Evolutionary conservation across 2,797 vertebrate species (phyloP), one percentile per base, ranked within the genome.

Genomic region (Diplodus sargus): DNA sequence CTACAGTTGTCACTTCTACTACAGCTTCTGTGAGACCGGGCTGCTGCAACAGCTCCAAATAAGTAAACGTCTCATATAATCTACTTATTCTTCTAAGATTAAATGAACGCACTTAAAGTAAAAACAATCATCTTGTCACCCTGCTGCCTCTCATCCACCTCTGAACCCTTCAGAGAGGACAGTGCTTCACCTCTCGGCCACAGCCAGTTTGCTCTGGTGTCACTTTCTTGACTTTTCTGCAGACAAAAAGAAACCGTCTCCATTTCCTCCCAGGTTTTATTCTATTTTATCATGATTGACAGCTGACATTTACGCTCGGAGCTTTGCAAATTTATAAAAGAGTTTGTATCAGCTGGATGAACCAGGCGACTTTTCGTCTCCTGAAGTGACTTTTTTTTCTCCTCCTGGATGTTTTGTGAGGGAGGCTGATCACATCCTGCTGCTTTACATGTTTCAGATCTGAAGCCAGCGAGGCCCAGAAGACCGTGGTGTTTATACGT

Each of bases 391-490:
- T 53, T 43, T 4, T 43, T 34, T 34, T 34, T 34, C 8, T 9
- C 34, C 3, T 17, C n/a, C 5, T 45, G 20, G 39, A 63, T 14
- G 47, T 76, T 52, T 65, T 12, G 61, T 67, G 45, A 16, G 25
- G 23, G 34, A 45, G 3, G 14, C 43, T 45, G 43, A 45, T 67
- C 52, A 10, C 12, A n/a, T 18, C 58, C 8, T 30, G 4, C 0
- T 47, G 25, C 6, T 78, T 11, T 86, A 34, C 7, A 52, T 88
- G 57, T 90, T 90, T 70, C 83, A 95, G 95, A 94, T 47, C 13
- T 83, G 53, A 92, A 82, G 70, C 83, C 70, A 4, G 65, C 16
- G 0, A 88, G 52, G 73, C 58, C 82, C 68, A 78, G 48, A 20
- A 58, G 77, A 18, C 59, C 39, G 4, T 76, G 76, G 76, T 87